These are phyloP conservation scores for Paradoxurus hermaphroditus DNA, from an alignment of 2,113 vertebrate species.

Conservation along the genomic window DNA sequence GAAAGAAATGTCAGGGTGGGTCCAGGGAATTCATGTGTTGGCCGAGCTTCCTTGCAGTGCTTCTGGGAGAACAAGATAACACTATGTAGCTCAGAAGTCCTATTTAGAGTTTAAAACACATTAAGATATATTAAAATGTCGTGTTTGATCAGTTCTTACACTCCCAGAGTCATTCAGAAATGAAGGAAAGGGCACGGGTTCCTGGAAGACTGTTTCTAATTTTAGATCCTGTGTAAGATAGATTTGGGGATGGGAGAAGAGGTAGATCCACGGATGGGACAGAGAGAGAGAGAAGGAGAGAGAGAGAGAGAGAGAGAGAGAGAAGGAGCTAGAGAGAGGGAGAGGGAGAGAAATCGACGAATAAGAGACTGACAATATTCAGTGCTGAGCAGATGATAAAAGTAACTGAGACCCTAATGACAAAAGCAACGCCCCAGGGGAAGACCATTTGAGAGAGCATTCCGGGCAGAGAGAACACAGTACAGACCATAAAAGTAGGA, in stretches of 20 bases:
- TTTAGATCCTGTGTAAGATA: not conserved
- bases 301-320: not conserved
- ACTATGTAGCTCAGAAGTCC: not conserved
- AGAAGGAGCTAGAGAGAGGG: not conserved
- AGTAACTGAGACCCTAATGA: not conserved
- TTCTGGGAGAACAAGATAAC: not conserved
- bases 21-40: conserved; percentile 27
- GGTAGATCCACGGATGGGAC: too few species aligned
- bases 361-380: conserved; percentile 32
- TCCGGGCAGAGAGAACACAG: not conserved
- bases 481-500: not conserved
- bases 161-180: not conserved
- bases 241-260: not conserved
- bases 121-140: conserved; percentile 28
- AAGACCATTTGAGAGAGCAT: not conserved
- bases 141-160: conserved; percentile 42
- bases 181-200: not conserved
- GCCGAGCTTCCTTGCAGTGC: not conserved
- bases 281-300: not conserved
- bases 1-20: conserved; percentile 50
- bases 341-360: not conserved
- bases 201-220: not conserved
- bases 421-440: not conserved
- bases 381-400: not conserved
- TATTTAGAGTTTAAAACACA: not conserved